Base-by-base conservation (phyloP, 2,888 invertebrate genomes). In the Drosophila prostipennis region DNA sequence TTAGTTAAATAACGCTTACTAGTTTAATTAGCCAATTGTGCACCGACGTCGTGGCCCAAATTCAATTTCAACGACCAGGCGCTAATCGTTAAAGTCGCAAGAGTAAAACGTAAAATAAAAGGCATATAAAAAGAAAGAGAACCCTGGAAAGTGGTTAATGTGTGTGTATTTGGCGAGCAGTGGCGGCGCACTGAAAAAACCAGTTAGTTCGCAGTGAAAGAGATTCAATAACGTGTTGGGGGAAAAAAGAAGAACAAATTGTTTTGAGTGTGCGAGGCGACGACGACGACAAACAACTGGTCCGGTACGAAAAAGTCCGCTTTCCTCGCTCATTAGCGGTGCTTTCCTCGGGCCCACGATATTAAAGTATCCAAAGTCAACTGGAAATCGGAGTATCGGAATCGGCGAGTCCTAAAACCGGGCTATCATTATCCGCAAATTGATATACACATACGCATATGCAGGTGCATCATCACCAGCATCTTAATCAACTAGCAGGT, bases 321-420 rank as follows among this genome's bases (percentile, higher is more conserved):
- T 89, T 84, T 89, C 82, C 87, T 84, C 85, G 77, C 85, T 89
- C 65, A 85, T 85, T 87, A 82, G 75, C 59, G 80, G 88, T 74
- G 87, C 79, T 70, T 84, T 86, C 76, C 78, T 70, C 77, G 84
- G 19, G 34, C 48, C 48, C 48, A 48, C 48, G 32, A 48, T 82
- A n/a, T 11, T 11, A 3, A 11, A 5, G 29, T 29, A 7, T 29
- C 45, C 55, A 32, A 16, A 60, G 86, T 80, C 78, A 49, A 56
- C 49, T 56, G 64, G 58, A 68, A 68, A 48, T 61, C 11, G 34
- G 34, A 34, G 5, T 11, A 34, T 34, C 34, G 34, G 11, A 34
- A 11, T 34, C 54, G 58, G 54, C 54, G 42, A 55, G 14, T 40
- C 54, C 49, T 52, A 40, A 42, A 72, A 71, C 60, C 71, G 59